These are phyloP conservation scores for Pica pica DNA, from an alignment of 2,113 vertebrate genomes.

Conservation along the genomic window DNA sequence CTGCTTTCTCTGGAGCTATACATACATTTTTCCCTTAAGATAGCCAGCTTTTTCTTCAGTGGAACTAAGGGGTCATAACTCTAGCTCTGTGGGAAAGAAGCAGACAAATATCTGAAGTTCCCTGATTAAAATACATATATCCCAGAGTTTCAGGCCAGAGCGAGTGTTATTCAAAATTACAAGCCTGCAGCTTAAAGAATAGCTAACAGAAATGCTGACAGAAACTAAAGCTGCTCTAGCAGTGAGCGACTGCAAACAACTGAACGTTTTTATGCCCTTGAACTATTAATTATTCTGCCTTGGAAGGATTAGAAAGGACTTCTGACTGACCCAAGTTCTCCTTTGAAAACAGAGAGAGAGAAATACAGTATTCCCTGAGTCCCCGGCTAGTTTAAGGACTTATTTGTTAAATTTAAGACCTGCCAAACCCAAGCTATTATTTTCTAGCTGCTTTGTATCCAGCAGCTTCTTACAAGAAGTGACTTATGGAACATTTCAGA, in stretches of 20 bases:
- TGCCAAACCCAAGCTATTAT: conserved; percentile 33
- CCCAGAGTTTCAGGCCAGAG: not conserved
- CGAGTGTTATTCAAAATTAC: not conserved
- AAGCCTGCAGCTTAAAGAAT: not conserved
- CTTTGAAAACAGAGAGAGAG: conserved; percentile 1
- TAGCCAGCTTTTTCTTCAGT: not conserved
- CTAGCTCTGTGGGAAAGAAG: not conserved
- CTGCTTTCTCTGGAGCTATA: not conserved
- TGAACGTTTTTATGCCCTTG: not conserved
- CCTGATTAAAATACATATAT: not conserved
- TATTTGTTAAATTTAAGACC: conserved; percentile 50
- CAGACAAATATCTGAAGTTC: not conserved
- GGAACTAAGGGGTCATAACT: not conserved
- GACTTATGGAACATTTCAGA: conserved; percentile 27
- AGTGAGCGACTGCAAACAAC: not conserved
- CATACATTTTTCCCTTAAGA: not conserved
- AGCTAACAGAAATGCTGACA: conserved; percentile 13
- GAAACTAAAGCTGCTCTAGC: not conserved
- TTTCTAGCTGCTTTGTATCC: conserved; percentile 19
- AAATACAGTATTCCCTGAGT: conserved; percentile 12
- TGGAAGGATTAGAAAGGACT: conserved; percentile 33
- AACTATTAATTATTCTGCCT: conserved; percentile 38
- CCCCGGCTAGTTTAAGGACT: not conserved
- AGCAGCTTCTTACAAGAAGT: not conserved
- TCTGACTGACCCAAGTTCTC: not conserved